phyloP scores from a whole-genome alignment of 2,797 vertebrate species.

The Neostethus bicornis region DNA sequence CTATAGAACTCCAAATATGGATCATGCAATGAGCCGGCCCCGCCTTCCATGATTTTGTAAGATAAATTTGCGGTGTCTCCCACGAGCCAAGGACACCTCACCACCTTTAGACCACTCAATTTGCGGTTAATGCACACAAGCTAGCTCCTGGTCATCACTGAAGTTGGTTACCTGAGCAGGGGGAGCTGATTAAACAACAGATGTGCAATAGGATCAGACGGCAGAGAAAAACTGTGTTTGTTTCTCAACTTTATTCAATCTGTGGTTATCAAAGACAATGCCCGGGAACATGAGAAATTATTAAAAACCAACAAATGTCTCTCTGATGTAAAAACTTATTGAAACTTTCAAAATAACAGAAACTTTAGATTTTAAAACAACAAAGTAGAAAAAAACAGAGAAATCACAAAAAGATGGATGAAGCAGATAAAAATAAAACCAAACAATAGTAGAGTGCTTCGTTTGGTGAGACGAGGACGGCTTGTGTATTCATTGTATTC shows the following conservation, averaged over 20 bases:
- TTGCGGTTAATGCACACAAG: too few species aligned
- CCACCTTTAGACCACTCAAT: too few species aligned
- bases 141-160: slow-evolving; percentile 27
- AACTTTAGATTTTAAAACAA: slow-evolving; percentile 69
- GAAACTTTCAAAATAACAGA: too few species aligned
- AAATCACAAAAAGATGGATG: slow-evolving; percentile 50
- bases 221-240: slow-evolving; percentile 45
- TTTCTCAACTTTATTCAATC: slow-evolving; percentile 87
- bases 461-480: slow-evolving; percentile 59
- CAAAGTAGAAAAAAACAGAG: slow-evolving; percentile 51
- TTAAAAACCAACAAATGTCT: slow-evolving; percentile 75
- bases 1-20: too few species aligned
- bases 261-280: slow-evolving; percentile 92
- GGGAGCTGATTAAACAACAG: slow-evolving; percentile 45
- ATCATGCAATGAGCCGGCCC: too few species aligned
- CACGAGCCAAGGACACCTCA: too few species aligned
- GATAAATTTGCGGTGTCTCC: too few species aligned
- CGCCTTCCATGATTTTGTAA: too few species aligned
- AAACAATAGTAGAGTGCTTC: slow-evolving; percentile 65
- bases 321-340: slow-evolving; percentile 73
- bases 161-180: slow-evolving; percentile 56
- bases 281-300: slow-evolving; percentile 87
- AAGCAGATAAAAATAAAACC: slow-evolving; percentile 57
- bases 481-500: slow-evolving; percentile 52
- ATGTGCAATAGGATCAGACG: slow-evolving; percentile 42